A percentile compares a stretch with the other conserved stretches of the same genome.
Evolutionary conservation across 2,113 vertebrate species (phyloP).

Genomic region (Poecilia latipinna): DNA sequence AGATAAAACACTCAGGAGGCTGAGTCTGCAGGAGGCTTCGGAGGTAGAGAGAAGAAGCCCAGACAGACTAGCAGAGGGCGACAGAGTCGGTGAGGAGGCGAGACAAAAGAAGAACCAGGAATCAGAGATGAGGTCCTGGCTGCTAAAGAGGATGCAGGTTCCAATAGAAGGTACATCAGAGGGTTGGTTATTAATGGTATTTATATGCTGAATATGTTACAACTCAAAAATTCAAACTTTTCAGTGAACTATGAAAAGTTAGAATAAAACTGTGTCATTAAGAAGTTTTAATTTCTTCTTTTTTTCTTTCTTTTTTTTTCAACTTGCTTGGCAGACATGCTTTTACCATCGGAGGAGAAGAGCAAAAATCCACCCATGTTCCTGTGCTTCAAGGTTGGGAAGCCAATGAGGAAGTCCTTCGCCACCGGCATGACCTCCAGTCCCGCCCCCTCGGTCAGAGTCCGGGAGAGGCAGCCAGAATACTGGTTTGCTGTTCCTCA

Average conservation of each 20-base stretch:
- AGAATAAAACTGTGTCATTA: not conserved
- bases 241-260: not conserved
- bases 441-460: conserved; percentile 83
- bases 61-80: conserved; percentile 61
- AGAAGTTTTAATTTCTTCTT: not conserved
- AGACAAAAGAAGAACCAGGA: conserved; percentile 82
- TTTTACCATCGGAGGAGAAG: conserved; percentile 93
- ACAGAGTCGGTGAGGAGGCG: conserved; percentile 61
- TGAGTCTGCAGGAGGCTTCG: conserved; percentile 61
- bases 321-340: conserved; percentile 85
- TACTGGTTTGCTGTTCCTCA: conserved; percentile 99
- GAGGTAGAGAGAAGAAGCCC: conserved; percentile 61
- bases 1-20: conserved; percentile 9
- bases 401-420: conserved; percentile 98
- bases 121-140: conserved; percentile 87
- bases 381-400: conserved; percentile 97
- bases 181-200: not conserved
- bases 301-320: not conserved
- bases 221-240: not conserved
- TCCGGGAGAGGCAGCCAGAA: conserved; percentile 87
- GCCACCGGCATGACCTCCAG: conserved; percentile 79
- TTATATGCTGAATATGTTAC: not conserved
- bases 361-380: conserved; percentile 99
- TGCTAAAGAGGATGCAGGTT: conserved; percentile 92
- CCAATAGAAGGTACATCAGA: conserved; percentile 90